Conservation (phyloP, 2,113 vertebrate species). For the Ctenomys sociabilis region DNA sequence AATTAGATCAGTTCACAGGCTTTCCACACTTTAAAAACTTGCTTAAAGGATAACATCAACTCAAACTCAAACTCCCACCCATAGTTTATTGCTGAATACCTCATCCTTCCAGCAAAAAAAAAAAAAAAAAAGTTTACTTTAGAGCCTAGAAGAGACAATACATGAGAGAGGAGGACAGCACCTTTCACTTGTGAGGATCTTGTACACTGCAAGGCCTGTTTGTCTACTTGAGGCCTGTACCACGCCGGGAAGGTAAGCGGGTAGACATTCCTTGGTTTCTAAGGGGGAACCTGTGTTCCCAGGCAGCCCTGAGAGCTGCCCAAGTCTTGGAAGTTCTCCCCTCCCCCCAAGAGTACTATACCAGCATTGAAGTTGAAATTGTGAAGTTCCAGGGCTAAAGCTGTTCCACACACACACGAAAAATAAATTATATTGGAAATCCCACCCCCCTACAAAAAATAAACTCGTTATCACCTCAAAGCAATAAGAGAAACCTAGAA, state of each 20-base stretch:
- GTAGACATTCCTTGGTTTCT: not conserved
- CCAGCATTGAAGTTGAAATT: conserved; percentile 1
- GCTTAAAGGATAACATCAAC: not conserved
- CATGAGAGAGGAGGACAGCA: not conserved
- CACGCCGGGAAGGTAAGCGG: not conserved
- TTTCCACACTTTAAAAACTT: not conserved
- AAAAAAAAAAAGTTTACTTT: not conserved
- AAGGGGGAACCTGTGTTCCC: not conserved
- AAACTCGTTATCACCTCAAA: not conserved
- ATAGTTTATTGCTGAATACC: not conserved
- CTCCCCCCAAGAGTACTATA: not conserved
- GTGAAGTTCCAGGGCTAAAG: not conserved
- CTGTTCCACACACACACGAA: not conserved
- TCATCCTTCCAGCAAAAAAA: not conserved
- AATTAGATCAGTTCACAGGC: not conserved
- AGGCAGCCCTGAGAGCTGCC: not conserved
- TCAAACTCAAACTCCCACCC: not conserved
- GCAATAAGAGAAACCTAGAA: not conserved
- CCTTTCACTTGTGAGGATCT: not conserved
- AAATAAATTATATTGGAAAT: not conserved
- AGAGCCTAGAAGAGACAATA: not conserved
- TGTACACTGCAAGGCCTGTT: not conserved
- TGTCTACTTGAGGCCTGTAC: not conserved
- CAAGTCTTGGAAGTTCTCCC: not conserved
- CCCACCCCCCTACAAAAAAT: not conserved